Conservation (phyloP, 2,113 vertebrate genomes). For the Nibea albiflora region DNA sequence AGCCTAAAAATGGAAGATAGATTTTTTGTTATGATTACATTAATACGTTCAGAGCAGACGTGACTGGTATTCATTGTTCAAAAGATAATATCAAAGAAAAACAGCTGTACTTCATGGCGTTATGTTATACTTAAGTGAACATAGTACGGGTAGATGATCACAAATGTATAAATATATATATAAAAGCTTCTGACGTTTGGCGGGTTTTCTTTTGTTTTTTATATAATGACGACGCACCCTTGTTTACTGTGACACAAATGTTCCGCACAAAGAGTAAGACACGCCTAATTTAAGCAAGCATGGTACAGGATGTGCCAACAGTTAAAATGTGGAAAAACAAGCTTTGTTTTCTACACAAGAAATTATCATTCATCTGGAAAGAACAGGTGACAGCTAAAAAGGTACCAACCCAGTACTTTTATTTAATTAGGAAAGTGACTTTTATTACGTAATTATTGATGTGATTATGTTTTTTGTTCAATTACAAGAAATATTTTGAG, state of each 20-base stretch:
- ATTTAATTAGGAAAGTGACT: neutral
- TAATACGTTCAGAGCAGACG: neutral
- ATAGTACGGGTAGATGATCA: neutral
- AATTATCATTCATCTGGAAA: neutral
- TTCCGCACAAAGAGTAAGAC: neutral
- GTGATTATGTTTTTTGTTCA: neutral
- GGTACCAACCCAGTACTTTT: neutral
- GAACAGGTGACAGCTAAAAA: neutral
- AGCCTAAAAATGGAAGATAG: slow-evolving; percentile 56
- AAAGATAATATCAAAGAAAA: neutral
- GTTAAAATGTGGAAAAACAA: slow-evolving; percentile 18
- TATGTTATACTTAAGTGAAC: neutral
- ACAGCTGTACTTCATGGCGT: neutral
- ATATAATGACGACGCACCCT: neutral
- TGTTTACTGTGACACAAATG: neutral
- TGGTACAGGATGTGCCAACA: neutral
- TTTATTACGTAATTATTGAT: neutral
- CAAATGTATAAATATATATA: neutral
- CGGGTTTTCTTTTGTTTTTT: neutral
- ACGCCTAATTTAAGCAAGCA: neutral
- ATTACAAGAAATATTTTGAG: neutral
- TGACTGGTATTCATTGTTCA: neutral
- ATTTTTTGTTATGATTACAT: neutral
- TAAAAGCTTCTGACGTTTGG: neutral
- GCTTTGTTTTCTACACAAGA: neutral